phyloP scores from a whole-genome alignment of 2,113 vertebrate genomes.

The Polyodon spathula region DNA sequence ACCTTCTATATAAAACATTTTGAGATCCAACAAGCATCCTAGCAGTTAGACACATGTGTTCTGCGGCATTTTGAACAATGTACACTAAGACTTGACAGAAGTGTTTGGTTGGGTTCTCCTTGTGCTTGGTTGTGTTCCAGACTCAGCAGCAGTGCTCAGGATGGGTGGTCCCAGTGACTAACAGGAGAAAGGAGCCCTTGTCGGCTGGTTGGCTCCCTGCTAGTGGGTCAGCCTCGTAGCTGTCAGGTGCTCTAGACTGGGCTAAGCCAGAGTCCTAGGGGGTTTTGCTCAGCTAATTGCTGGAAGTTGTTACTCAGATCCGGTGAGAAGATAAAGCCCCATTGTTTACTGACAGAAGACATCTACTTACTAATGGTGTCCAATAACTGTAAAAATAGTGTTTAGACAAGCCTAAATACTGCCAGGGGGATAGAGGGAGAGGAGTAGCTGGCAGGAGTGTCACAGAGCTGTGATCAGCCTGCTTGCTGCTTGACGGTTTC shows the following conservation, averaged over 20 bases:
- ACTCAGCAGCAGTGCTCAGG: too few relatives aligned
- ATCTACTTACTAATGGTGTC: slow-evolving; percentile 41
- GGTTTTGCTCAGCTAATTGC: slow-evolving; percentile 32
- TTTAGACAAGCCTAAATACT: slow-evolving; percentile 40
- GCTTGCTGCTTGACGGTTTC: not conserved
- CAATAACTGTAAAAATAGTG: slow-evolving; percentile 39
- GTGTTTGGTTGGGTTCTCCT: too few relatives aligned
- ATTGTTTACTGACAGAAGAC: slow-evolving; percentile 32
- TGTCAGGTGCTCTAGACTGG: slow-evolving; percentile 26
- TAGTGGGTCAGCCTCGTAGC: slow-evolving; percentile 16
- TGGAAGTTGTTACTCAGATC: slow-evolving; percentile 38
- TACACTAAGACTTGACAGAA: too few relatives aligned
- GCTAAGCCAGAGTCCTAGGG: slow-evolving; percentile 13
- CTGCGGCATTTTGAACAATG: too few relatives aligned
- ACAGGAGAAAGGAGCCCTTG: too few relatives aligned
- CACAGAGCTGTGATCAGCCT: slow-evolving; percentile 16
- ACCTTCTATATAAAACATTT: too few relatives aligned
- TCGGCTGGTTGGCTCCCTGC: too few relatives aligned
- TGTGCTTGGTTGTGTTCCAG: too few relatives aligned
- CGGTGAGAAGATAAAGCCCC: slow-evolving; percentile 31
- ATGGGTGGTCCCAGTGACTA: slow-evolving; percentile 6
- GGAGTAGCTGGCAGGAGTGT: slow-evolving; percentile 29
- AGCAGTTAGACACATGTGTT: too few relatives aligned
- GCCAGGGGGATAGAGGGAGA: slow-evolving; percentile 32
- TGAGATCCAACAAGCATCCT: too few relatives aligned